Base-by-base conservation (phyloP, 2,797 vertebrate species). In the Echiichthys vipera region DNA sequence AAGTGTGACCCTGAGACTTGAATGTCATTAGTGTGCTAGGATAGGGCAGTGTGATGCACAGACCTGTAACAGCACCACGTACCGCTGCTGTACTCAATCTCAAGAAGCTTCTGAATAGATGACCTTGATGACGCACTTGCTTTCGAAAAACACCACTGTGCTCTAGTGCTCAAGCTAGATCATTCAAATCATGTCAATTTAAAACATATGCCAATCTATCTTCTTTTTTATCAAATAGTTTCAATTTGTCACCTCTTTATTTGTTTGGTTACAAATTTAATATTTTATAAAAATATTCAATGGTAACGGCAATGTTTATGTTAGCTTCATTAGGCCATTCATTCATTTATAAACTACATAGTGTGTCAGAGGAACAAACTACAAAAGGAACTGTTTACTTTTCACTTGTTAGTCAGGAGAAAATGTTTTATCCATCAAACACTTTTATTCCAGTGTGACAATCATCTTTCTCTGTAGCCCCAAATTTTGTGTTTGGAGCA, bases 401-500 rank as follows among this genome's bases (percentile, higher is more conserved):
- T 65, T 32, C 12, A 46, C 27, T 63, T 56, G 40, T 71, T 32
- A 51, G 61, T 79, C 40, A 53, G 43, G 18, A 53, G 42, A 51
- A 62, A 53, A 56, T 5, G 15, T 61, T 82, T 69, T 51, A 70
- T 77, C 65, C 40, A 73, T 81, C 74, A 72, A 82, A 74, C 43
- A 5, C 14, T 51, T 74, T 54, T 62, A 80, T 78, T 81, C 76
- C 68, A 37, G 25, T 37, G 67, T 70, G 74, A 39, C 59, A 68
- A 73, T 70, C 62, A 68, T n/a, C 27, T 76, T 54, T 70, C 67
- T 72, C 66, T 77, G n/a, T 9, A 5, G 65, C 46, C 55, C 27
- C 25, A 70, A 71, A 85, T 88, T 54, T 69, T 64, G 49, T 64
- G 56, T 81, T 83, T 84, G 65, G 75, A 75, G 83, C 45, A 58